Base-by-base conservation (phyloP, 1,140 invertebrate species). In the Epicauta chinensis region DNA sequence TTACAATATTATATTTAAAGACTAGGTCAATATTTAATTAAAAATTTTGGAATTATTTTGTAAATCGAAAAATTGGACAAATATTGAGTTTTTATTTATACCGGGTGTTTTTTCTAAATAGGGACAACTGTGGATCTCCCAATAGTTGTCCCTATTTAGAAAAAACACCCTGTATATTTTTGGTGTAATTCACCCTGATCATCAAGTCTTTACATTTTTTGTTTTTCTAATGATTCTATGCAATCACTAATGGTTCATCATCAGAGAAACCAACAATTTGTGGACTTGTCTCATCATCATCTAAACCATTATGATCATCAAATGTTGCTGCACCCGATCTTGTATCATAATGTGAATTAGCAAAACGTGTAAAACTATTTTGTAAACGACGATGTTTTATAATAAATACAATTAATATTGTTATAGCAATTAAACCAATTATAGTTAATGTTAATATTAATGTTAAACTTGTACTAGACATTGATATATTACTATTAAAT, bases 231-330 rank as follows among this genome's bases (percentile, higher is more conserved):
- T n/a, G n/a, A 51, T 11, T n/a, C 29, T 76, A 94, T 54, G 91
- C 89, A 72, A 94, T 87, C 54, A 96, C 90, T 56, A 96, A 73
- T 41, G 92, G 92, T 71, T 95, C 92, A 71, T 94, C 91, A 69
- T 96, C 92, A 0, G 91, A 91, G 72, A 94, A 94, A 15, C 91
- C 90, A 70, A 85, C 81, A 62, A 93, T 92, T 63, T 87, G 82
- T 11, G 91, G 91, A 59, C 84, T 83, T 64, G 92, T 89, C 68
- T 92, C 89, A 62, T 92, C 89, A 63, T 82, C 82, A 64, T 92
- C 89, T 66, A 82, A 82, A 50, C 86, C 67, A 58, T 81, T 78
- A 66, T 87, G 81, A 43, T 81, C 81, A 30, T 80, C 82, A 66
- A 95, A 90, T 40, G 87, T 91, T 9, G 91, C 88, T 58, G 89